A percentile compares a stretch with the other conserved stretches of the same genome.
Conservation (phyloP, 2,888 invertebrate genomes). For the Drosophila melanosoma region DNA sequence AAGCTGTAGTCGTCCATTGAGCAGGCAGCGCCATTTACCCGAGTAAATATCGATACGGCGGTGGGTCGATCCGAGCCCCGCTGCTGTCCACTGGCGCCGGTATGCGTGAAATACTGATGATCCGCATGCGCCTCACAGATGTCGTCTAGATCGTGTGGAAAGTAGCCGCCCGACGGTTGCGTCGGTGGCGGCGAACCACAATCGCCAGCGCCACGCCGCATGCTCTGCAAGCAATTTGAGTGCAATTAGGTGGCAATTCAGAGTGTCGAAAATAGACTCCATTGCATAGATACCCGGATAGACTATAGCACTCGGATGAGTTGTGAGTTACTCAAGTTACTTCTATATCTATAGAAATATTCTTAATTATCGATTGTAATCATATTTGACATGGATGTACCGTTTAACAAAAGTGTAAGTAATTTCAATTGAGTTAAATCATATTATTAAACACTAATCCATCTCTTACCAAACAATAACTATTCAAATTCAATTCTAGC, state of each 20-base stretch:
- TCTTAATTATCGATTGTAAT: background rate
- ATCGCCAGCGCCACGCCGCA: constrained; percentile 80
- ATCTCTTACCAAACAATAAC: background rate
- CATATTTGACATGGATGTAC: background rate
- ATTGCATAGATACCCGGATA: constrained; percentile 5
- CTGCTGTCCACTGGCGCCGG: constrained; percentile 77
- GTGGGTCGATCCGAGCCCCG: constrained; percentile 81
- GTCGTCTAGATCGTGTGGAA: constrained; percentile 85
- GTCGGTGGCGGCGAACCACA: constrained; percentile 81
- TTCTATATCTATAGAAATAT: background rate
- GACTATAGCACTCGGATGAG: constrained; percentile 15
- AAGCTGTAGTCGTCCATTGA: constrained; percentile 82
- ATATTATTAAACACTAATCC: background rate
- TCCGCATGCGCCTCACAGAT: constrained; percentile 84
- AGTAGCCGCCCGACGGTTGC: constrained; percentile 77
- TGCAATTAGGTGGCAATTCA: constrained; percentile 7
- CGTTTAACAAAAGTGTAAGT: background rate
- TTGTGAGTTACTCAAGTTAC: background rate
- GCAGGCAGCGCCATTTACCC: constrained; percentile 80
- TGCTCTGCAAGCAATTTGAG: constrained; percentile 70
- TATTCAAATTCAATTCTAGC: background rate
- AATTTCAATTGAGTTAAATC: background rate
- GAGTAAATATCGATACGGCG: constrained; percentile 84
- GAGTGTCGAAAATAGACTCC: background rate
- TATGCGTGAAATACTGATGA: constrained; percentile 85